Conservation (phyloP, 2,113 vertebrate species). For the Erythrocercus mccallii region DNA sequence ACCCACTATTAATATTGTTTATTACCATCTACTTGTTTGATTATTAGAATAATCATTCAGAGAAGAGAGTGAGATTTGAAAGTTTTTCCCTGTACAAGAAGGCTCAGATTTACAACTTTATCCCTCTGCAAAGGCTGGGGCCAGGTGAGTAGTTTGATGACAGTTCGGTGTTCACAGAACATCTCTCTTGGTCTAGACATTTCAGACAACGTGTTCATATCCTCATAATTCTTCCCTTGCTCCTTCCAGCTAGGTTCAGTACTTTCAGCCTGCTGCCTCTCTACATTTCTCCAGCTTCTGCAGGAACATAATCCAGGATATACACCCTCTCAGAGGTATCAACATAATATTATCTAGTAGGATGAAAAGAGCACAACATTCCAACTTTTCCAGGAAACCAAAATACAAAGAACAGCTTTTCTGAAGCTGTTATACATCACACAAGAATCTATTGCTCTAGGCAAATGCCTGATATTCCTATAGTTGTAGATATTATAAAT, state of each 20-base stretch:
- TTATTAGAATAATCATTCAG: not conserved
- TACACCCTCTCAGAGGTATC: not conserved
- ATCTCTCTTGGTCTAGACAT: not conserved
- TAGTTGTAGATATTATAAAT: not conserved
- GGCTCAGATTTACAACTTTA: not conserved
- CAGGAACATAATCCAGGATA: not conserved
- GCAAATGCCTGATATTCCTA: not conserved
- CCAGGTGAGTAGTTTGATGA: not conserved
- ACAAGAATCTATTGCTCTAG: not conserved
- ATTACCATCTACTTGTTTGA: not conserved
- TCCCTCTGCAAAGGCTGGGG: not conserved
- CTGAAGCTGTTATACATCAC: not conserved
- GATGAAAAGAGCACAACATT: not conserved
- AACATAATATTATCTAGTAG: not conserved
- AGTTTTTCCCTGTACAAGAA: not conserved
- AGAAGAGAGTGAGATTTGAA: not conserved
- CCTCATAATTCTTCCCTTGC: not conserved
- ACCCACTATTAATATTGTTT: not conserved
- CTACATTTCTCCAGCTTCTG: not conserved
- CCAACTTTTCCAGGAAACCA: not conserved
- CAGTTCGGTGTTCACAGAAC: not conserved
- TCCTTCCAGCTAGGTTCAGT: not conserved
- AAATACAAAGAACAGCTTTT: not conserved
- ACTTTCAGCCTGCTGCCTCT: not conserved
- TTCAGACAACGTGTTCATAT: rapidly evolving